Conservation (phyloP, 2,797 vertebrate species). For the Manis pentadactyla region DNA sequence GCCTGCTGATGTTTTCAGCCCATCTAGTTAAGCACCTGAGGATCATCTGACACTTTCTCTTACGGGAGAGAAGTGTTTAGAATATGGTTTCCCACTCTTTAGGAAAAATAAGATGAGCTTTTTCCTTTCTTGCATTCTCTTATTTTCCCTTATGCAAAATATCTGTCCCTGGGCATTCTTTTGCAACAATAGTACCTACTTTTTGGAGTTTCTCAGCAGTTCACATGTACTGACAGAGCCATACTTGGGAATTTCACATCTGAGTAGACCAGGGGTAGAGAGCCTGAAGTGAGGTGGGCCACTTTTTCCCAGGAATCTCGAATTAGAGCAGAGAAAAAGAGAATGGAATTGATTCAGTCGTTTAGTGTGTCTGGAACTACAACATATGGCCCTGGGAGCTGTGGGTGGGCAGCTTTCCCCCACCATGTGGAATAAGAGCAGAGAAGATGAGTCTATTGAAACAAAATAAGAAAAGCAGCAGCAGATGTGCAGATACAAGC, state of each 20-base stretch:
- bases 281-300: not conserved
- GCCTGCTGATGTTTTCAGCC: not conserved
- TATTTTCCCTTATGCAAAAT: not conserved
- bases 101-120: constrained; percentile 18
- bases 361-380: not conserved
- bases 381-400: not conserved
- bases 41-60: not conserved
- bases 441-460: not conserved
- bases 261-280: not conserved
- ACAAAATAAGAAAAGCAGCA: not conserved
- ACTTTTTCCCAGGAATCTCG: not conserved
- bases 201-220: not conserved
- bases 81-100: not conserved
- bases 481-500: not conserved
- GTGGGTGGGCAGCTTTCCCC: not conserved
- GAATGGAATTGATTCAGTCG: not conserved
- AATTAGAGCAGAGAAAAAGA: not conserved
- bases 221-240: not conserved
- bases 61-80: not conserved
- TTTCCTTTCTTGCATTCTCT: not conserved
- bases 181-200: not conserved
- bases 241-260: not conserved
- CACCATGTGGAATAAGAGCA: not conserved
- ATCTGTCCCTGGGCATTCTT: not conserved
- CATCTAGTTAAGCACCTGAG: not conserved